These are phyloP conservation scores for Nymphalis io DNA, from an alignment of 1,140 invertebrate genomes.

Conservation along the genomic window DNA sequence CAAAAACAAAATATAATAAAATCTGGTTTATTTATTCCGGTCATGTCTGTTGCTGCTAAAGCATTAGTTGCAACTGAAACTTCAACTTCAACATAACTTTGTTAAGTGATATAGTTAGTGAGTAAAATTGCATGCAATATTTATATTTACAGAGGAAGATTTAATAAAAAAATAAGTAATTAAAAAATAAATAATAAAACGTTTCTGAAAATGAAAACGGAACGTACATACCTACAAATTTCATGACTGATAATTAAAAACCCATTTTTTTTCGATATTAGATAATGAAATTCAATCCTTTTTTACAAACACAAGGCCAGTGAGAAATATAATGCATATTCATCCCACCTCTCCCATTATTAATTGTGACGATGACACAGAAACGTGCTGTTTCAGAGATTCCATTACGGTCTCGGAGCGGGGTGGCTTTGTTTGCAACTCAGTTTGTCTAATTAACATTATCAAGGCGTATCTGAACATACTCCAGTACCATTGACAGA, in stretches of 20 bases:
- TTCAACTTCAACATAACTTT: too few species aligned
- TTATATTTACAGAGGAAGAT: too few species aligned
- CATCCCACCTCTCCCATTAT: slow-evolving; percentile 15
- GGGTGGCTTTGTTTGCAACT: slow-evolving; percentile 27
- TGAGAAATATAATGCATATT: slow-evolving; percentile 11
- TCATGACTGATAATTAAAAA: too few species aligned
- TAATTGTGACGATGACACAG: slow-evolving; percentile 19
- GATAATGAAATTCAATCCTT: background rate
- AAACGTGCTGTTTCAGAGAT: slow-evolving; percentile 27
- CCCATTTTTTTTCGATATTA: background rate
- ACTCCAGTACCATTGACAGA: slow-evolving; percentile 9
- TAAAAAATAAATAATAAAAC: background rate
- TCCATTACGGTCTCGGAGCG: slow-evolving; percentile 18
- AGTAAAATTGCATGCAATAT: too few species aligned
- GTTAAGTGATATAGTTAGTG: too few species aligned
- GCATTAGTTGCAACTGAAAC: too few species aligned
- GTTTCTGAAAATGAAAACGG: background rate
- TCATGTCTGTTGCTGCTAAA: too few species aligned
- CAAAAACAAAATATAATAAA: too few species aligned
- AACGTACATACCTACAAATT: too few species aligned
- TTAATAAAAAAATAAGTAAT: background rate
- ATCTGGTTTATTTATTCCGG: too few species aligned
- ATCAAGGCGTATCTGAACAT: slow-evolving; percentile 22
- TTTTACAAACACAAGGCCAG: background rate
- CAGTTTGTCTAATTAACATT: slow-evolving; percentile 32